Evolutionary conservation across 2,888 invertebrate species (phyloP).

Genomic region (Leptinotarsa rubiginosa): DNA sequence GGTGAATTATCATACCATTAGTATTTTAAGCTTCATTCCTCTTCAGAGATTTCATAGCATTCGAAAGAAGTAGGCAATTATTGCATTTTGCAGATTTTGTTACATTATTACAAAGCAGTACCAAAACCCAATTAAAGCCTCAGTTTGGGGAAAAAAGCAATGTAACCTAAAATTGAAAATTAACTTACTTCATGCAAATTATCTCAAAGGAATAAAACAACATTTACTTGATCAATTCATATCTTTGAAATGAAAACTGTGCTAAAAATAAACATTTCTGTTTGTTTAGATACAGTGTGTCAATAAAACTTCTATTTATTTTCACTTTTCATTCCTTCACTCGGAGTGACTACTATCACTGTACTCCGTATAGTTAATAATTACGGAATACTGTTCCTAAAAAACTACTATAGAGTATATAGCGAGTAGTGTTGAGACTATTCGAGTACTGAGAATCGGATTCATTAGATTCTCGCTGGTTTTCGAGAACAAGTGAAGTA

Average conservation of each 20-base stretch:
- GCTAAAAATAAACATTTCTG: conserved; percentile 37
- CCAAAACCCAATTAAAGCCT: conserved; percentile 39
- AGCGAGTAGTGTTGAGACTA: too few relatives aligned
- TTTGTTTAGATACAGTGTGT: conserved; percentile 26
- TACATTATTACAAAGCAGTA: conserved; percentile 39
- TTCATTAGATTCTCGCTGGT: too few relatives aligned
- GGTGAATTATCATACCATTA: conserved; percentile 47
- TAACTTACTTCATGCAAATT: conserved; percentile 36
- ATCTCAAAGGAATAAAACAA: conserved; percentile 26
- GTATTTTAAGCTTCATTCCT: conserved; percentile 54
- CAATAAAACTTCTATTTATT: background rate
- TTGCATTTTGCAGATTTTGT: conserved; percentile 34
- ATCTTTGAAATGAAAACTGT: conserved; percentile 25
- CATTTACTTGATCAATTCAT: conserved; percentile 40
- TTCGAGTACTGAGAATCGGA: too few relatives aligned
- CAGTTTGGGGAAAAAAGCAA: conserved; percentile 36
- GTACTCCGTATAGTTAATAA: background rate
- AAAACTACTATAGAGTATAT: too few relatives aligned
- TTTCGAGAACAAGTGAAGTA: too few relatives aligned
- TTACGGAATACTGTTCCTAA: too few relatives aligned
- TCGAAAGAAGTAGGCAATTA: conserved; percentile 31
- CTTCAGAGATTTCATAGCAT: conserved; percentile 41
- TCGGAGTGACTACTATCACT: background rate
- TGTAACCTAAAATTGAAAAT: conserved; percentile 39
- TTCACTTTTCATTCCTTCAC: background rate